These are phyloP conservation scores for Pyrocephalus nanus DNA, from an alignment of 2,797 vertebrate genomes.

Conservation along the genomic window DNA sequence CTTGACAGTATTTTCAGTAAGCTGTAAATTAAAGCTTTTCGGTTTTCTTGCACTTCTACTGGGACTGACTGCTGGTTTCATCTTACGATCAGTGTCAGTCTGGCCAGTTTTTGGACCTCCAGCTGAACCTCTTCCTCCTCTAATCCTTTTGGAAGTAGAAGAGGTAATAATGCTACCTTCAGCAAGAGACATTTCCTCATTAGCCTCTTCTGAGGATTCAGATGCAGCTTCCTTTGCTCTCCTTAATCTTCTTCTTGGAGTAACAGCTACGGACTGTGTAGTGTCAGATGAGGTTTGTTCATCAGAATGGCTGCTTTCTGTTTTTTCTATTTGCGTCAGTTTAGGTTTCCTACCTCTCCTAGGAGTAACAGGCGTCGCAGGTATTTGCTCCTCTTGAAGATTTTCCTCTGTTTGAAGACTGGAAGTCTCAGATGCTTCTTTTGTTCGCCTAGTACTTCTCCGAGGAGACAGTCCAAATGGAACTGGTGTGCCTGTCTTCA, in stretches of 20 bases:
- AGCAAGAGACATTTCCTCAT: not conserved
- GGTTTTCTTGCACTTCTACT: conserved; percentile 77
- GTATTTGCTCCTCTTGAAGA: conserved; percentile 31
- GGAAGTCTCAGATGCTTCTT: conserved; percentile 7
- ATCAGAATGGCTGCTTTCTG: conserved; percentile 66
- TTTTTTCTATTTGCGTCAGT: not conserved
- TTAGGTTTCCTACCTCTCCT: conserved; percentile 70
- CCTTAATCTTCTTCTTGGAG: conserved; percentile 71
- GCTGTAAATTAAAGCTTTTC: conserved; percentile 14
- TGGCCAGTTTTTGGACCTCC: conserved; percentile 40
- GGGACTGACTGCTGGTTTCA: conserved; percentile 66
- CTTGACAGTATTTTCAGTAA: not conserved
- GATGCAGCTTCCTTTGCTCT: conserved; percentile 42
- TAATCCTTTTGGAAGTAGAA: conserved; percentile 69
- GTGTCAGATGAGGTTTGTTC: not conserved
- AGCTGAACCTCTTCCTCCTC: conserved; percentile 69
- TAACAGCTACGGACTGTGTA: conserved; percentile 18
- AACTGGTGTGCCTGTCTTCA: conserved; percentile 5
- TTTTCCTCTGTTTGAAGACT: not conserved
- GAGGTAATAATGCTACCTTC: conserved; percentile 30
- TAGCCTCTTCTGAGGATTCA: not conserved
- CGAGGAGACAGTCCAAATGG: conserved; percentile 22
- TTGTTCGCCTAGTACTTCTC: conserved; percentile 62
- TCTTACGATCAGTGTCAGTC: conserved; percentile 36
- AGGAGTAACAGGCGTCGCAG: conserved; percentile 34